Base-by-base conservation (phyloP, 2,113 vertebrate species). In the Engraulis encrasicolus region DNA sequence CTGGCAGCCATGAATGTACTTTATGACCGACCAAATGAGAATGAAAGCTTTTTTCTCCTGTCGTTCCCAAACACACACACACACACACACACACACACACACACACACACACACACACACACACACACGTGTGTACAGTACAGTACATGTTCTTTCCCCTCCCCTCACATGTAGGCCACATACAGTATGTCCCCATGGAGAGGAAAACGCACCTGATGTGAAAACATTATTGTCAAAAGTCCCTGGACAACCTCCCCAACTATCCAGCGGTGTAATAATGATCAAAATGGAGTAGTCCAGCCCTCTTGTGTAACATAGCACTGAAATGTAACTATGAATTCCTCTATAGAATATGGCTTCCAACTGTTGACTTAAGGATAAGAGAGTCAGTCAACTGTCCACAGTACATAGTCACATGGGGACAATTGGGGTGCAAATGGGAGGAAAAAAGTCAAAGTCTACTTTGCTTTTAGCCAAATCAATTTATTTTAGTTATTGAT, bases 21-120 rank as follows among this genome's bases (percentile, higher is more conserved):
- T 2, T 23, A 52, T 15, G 31, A 54, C 54, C n/a, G 36, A 5
- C 20, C 36, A 18, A 81, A 6, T 86, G 45, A n/a, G 78, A 74
- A 31, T 34, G 17, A 4, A 34, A 31, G 14, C 23, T 74, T 4
- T 74, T 31, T 27, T 14, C 14, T 36, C 66, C 17, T 19, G 31
- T 36, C 54, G n/a, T 82, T 18, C 81, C 79, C 50, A 37, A 78
- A 52, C 50, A n/a, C n/a, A n/a, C n/a, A n/a, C n/a, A n/a, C 79
- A 61, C 82, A 85, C 58, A 14, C 58, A 66, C 15, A 31, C 23
- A 31, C 23, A 66, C 58, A 27, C 31, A 45, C 7, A 45, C 34
- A 34, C 50, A 17, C 11, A 4, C 40, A 78, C 5, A 49, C 48
- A 31, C 6, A 27, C n/a, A 27, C 54, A 27, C 54, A 66, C 58